phyloP scores from a whole-genome alignment of 53 echinoderm and acorn worm genomes.

The Echinarachnius parma region DNA sequence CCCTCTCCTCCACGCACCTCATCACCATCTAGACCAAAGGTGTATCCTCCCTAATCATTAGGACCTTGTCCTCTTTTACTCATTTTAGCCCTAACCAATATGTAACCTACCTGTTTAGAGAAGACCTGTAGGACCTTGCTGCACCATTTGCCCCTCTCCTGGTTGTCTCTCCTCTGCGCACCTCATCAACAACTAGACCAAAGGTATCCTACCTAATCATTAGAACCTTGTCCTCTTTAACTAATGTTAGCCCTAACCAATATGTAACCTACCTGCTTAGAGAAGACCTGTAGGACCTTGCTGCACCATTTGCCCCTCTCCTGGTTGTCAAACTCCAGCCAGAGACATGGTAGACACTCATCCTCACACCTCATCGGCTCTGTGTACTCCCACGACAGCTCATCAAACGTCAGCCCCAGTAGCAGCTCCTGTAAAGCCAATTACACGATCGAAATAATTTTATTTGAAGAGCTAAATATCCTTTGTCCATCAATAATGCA shows the following conservation, averaged over 20 bases:
- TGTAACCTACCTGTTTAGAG: constrained; percentile 93
- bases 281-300: constrained; percentile 89
- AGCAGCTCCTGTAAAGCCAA: constrained; percentile 67
- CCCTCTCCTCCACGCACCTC: too few species aligned
- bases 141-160: constrained; percentile 66
- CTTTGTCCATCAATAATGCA: too few species aligned
- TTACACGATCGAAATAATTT: too few species aligned
- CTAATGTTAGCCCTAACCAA: too few species aligned
- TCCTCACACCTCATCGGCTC: constrained; percentile 58
- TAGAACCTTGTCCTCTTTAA: background rate
- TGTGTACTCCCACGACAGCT: constrained; percentile 98
- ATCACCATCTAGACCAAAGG: too few species aligned
- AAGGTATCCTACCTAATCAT: background rate
- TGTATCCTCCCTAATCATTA: too few species aligned
- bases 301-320: constrained; percentile 73
- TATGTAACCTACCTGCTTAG: constrained; percentile 92
- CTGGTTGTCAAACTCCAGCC: constrained; percentile 86
- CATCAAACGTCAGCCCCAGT: constrained; percentile 75
- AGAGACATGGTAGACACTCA: constrained; percentile 81
- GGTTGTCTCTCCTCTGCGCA: too few species aligned
- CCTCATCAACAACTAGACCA: too few species aligned
- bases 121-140: constrained; percentile 90
- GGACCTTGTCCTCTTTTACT: too few species aligned
- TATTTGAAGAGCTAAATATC: too few species aligned
- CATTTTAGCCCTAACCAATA: too few species aligned